phyloP scores from a whole-genome alignment of 2,888 invertebrate genomes.

The Cynaeus angustus region DNA sequence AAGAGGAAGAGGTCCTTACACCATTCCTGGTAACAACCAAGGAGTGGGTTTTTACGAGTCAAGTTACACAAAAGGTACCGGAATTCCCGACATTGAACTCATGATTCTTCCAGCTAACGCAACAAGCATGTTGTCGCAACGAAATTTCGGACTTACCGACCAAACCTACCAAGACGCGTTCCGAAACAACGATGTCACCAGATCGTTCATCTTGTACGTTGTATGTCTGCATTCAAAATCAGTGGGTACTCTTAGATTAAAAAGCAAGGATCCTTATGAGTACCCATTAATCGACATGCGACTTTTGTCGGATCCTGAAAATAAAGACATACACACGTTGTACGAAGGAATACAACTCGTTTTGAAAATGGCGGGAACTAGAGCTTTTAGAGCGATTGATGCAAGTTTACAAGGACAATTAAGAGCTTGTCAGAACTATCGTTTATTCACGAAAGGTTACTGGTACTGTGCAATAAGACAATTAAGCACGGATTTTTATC shows the following conservation, averaged over 20 bases:
- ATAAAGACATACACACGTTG: conserved; percentile 71
- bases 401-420: conserved; percentile 62
- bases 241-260: conserved; percentile 15
- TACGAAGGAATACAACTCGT: conserved; percentile 72
- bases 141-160: conserved; percentile 55
- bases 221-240: conserved; percentile 37
- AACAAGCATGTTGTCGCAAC: conserved; percentile 54
- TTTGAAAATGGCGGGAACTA: conserved; percentile 70
- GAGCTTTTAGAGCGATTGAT: conserved; percentile 73
- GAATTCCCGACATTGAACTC: conserved; percentile 60
- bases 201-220: conserved; percentile 46
- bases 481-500: conserved; percentile 77
- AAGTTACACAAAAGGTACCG: conserved; percentile 52
- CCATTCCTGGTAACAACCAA: conserved; percentile 48
- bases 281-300: conserved; percentile 27
- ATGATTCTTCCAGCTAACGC: conserved; percentile 73
- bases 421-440: conserved; percentile 72
- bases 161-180: conserved; percentile 67
- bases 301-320: conserved; percentile 22
- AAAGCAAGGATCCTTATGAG: conserved; percentile 29
- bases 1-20: conserved; percentile 52
- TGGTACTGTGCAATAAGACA: conserved; percentile 72
- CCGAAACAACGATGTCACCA: conserved; percentile 57
- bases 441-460: conserved; percentile 73
- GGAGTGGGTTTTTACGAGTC: conserved; percentile 58